phyloP scores from a whole-genome alignment of 2,797 vertebrate genomes.

The Micromesistius poutassou region DNA sequence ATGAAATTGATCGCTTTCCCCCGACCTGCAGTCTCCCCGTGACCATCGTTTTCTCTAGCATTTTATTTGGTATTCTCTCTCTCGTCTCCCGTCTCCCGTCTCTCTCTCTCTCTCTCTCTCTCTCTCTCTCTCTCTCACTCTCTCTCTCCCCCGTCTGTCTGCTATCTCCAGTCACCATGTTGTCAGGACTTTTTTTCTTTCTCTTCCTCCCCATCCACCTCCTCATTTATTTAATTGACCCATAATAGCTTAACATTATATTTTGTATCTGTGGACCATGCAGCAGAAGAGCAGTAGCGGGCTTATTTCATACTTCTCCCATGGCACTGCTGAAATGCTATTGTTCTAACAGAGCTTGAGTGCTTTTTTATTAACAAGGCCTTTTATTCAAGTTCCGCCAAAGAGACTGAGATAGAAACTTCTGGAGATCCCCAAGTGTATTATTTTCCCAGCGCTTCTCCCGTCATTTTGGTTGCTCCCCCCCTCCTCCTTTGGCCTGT shows the following conservation, averaged over 20 bases:
- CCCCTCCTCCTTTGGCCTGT: neutral
- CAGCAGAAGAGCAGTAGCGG: neutral
- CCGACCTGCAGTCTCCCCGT: conserved; percentile 18
- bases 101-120: conserved; percentile 7
- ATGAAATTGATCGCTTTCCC: conserved; percentile 57
- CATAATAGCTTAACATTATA: conserved; percentile 43
- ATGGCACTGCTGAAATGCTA: conserved; percentile 32
- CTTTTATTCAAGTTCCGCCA: conserved; percentile 18
- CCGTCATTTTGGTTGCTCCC: conserved; percentile 15
- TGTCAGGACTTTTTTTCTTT: neutral
- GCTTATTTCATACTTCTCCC: conserved; percentile 6
- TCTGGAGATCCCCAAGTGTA: conserved; percentile 10
- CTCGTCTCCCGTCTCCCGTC: conserved; percentile 1
- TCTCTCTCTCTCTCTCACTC: neutral
- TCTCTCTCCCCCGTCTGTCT: no score
- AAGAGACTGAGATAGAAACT: conserved; percentile 13
- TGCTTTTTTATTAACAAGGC: conserved; percentile 34
- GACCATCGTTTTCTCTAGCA: neutral
- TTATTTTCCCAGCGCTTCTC: neutral
- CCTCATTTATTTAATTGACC: conserved; percentile 18
- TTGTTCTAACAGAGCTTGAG: conserved; percentile 30
- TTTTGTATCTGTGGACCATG: neutral
- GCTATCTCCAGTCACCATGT: neutral
- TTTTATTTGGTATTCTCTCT: neutral
- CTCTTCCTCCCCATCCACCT: neutral